A percentile compares a stretch with the other conserved stretches of the same genome.
These are phyloP conservation scores for Sminthurides bifidus DNA, from an alignment of 1,140 invertebrate species.

Conservation along the genomic window DNA sequence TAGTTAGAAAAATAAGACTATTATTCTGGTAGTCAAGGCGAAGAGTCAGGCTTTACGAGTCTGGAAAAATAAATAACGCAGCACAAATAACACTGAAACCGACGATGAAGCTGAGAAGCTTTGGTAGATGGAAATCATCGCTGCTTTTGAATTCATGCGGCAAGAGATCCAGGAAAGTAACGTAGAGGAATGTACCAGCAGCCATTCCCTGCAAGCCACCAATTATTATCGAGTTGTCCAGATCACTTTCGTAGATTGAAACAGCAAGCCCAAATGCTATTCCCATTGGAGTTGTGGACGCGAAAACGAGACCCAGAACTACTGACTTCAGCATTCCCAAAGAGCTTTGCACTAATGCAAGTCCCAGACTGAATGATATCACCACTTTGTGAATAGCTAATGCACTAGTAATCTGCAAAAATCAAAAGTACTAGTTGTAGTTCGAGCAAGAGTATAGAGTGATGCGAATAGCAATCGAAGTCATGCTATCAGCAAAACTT, in stretches of 20 bases:
- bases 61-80: conserved; percentile 37
- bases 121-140: conserved; percentile 38
- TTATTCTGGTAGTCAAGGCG: too few relatives aligned
- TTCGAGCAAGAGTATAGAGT: too few relatives aligned
- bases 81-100: conserved; percentile 40
- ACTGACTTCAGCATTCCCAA: conserved; percentile 46
- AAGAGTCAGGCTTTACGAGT: too few relatives aligned
- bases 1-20: too few relatives aligned
- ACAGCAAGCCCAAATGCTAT: conserved; percentile 48
- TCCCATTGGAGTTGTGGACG: conserved; percentile 56
- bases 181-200: conserved; percentile 83
- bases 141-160: conserved; percentile 51
- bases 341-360: conserved; percentile 51
- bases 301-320: conserved; percentile 48
- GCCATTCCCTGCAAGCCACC: conserved; percentile 53
- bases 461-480: too few relatives aligned
- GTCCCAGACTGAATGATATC: conserved; percentile 49
- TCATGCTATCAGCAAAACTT: too few relatives aligned
- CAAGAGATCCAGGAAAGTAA: conserved; percentile 83
- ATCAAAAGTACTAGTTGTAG: not conserved
- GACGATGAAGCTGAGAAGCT: conserved; percentile 42
- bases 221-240: conserved; percentile 38
- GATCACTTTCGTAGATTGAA: conserved; percentile 34
- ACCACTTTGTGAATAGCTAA: conserved; percentile 50
- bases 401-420: conserved; percentile 42